A percentile compares a stretch with the other conserved stretches of the same genome.
Evolutionary conservation across 2,113 vertebrate species (phyloP).

Genomic region (Hassar affinis): DNA sequence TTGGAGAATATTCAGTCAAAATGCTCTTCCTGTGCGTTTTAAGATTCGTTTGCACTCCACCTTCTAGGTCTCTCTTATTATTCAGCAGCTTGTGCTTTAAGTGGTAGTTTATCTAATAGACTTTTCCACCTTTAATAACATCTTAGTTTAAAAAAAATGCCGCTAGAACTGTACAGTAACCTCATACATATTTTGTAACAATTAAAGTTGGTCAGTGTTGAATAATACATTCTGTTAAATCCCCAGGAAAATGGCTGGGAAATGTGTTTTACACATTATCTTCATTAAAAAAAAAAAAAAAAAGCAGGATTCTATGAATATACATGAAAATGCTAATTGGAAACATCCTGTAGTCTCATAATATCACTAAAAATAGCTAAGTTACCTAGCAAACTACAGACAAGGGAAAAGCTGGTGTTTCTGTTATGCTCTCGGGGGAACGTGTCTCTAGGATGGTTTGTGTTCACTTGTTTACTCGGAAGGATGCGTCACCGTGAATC

Average conservation of each 20-base stretch:
- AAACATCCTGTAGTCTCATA: neutral
- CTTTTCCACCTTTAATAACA: neutral
- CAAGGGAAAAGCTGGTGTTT: neutral
- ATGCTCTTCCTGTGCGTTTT: neutral
- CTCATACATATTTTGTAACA: neutral
- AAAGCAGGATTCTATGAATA: neutral
- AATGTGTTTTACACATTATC: neutral
- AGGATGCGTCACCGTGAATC: neutral
- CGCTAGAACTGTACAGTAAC: neutral
- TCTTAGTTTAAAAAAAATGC: neutral
- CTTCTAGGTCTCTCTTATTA: neutral
- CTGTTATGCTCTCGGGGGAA: neutral
- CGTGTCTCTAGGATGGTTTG: neutral
- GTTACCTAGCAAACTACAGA: neutral
- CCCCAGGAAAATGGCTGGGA: neutral
- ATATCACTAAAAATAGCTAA: neutral
- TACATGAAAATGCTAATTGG: constrained; percentile 2
- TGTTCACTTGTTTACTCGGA: neutral
- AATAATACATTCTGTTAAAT: neutral
- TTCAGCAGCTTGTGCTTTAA: neutral
- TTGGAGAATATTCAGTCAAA: neutral
- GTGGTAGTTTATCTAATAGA: neutral
- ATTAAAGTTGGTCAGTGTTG: neutral
- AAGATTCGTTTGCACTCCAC: neutral
- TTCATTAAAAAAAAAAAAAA: neutral